phyloP scores from a whole-genome alignment of 23 tunicate genomes.

The Phallusia fumigata region DNA sequence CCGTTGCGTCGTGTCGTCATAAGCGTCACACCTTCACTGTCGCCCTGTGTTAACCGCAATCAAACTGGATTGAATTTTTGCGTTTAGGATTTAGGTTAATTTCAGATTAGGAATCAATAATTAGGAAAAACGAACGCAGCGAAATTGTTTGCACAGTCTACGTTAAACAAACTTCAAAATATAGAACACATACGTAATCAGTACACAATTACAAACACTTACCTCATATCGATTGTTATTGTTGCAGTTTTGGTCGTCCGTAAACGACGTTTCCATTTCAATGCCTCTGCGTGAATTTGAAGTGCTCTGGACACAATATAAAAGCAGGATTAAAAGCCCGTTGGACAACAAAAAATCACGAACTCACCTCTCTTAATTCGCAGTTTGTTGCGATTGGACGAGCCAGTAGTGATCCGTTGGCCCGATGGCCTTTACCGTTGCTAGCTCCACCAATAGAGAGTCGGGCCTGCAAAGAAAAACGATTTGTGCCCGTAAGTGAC shows the following conservation, averaged over 20 bases:
- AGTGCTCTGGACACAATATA: background rate
- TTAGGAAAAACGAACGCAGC: no score
- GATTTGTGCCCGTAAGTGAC: no score
- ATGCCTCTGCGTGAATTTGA: background rate
- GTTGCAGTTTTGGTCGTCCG: background rate
- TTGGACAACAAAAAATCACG: background rate
- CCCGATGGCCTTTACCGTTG: slow-evolving; percentile 35
- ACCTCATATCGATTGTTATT: background rate
- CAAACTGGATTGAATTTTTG: no score
- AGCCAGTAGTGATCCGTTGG: background rate
- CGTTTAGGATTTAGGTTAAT: no score
- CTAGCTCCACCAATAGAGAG: slow-evolving; percentile 74
- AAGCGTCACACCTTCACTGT: background rate
- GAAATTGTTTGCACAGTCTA: no score
- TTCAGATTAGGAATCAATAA: no score
- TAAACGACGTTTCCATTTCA: background rate
- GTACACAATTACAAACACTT: background rate
- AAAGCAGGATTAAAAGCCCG: background rate
- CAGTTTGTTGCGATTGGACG: background rate
- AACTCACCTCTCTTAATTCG: background rate
- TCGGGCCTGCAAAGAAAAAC: slow-evolving; percentile 60
- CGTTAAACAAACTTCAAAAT: no score
- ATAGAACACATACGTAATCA: no score
- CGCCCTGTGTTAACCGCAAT: background rate
- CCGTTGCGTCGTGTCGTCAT: background rate